These are phyloP conservation scores for Pteromalus puparum DNA, from an alignment of 1,140 invertebrate genomes.

Conservation along the genomic window DNA sequence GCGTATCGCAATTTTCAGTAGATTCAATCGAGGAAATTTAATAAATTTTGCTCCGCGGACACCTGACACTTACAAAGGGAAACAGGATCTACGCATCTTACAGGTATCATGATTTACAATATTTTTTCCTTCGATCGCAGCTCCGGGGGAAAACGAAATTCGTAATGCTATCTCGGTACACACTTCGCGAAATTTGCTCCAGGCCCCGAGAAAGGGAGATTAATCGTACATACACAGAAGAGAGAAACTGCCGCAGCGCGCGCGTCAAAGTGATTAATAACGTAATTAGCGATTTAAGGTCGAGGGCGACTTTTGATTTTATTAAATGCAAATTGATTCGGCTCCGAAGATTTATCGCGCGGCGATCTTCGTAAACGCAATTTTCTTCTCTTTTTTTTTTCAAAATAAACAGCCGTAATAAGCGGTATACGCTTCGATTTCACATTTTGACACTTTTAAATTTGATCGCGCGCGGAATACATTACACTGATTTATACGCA, in stretches of 20 bases:
- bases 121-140: not conserved
- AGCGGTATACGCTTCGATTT: not conserved
- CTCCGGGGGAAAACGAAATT: constrained; percentile 25
- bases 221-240: constrained; percentile 30
- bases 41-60: constrained; percentile 14
- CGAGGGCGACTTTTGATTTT: constrained; percentile 46
- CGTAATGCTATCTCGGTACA: not conserved
- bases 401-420: not conserved
- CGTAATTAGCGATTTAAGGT: constrained; percentile 51
- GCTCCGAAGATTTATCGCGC: constrained; percentile 36
- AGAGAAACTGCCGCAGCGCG: constrained; percentile 32
- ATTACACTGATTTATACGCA: not conserved
- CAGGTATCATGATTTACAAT: constrained; percentile 29
- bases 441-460: constrained; percentile 16
- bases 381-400: not conserved
- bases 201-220: constrained; percentile 32
- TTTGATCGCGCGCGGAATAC: not conserved
- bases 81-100: not conserved
- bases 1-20: not conserved
- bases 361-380: not conserved
- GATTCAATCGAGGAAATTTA: not conserved
- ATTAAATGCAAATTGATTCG: constrained; percentile 51
- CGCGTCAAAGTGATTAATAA: constrained; percentile 51
- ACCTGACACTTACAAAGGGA: not conserved
- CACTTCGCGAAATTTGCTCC: constrained; percentile 44